These are phyloP conservation scores for Lasioglossum calceatum DNA, from an alignment of 2,888 invertebrate genomes.

Conservation along the genomic window DNA sequence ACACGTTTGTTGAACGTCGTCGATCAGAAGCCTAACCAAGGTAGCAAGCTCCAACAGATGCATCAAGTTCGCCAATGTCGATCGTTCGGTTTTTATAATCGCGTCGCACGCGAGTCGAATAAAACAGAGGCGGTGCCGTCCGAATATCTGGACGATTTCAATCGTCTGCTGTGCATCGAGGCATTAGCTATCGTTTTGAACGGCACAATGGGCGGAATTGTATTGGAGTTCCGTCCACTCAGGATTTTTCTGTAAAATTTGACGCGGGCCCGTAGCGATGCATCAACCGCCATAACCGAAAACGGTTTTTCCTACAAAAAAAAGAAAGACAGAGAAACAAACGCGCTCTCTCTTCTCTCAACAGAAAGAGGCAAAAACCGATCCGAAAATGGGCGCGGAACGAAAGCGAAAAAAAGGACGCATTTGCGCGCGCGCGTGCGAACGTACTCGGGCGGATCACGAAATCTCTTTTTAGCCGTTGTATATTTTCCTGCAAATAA, in stretches of 20 bases:
- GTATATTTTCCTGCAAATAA: slow-evolving; percentile 28
- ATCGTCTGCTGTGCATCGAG: slow-evolving; percentile 3
- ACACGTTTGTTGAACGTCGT: slow-evolving; percentile 3
- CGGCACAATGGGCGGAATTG: slow-evolving; percentile 29
- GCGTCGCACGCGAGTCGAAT: not conserved
- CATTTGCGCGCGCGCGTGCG: not conserved
- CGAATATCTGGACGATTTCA: slow-evolving; percentile 4
- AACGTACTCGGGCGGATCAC: slow-evolving; percentile 9
- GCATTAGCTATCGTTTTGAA: slow-evolving; percentile 36
- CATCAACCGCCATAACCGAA: slow-evolving; percentile 32
- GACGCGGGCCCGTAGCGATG: slow-evolving; percentile 21
- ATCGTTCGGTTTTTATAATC: not conserved
- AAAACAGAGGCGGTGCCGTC: not conserved
- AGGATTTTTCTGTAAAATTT: slow-evolving; percentile 43
- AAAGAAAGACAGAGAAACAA: slow-evolving; percentile 17
- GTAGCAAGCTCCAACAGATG: not conserved
- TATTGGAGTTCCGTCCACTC: slow-evolving; percentile 38
- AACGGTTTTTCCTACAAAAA: slow-evolving; percentile 26
- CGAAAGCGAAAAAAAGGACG: slow-evolving; percentile 19
- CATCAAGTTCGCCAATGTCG: not conserved
- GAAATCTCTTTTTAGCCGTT: slow-evolving; percentile 17
- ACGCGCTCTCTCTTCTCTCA: not conserved
- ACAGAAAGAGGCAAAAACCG: not conserved
- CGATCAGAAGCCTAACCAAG: not conserved
- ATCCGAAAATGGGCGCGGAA: slow-evolving; percentile 18